Evolutionary conservation across 2,113 vertebrate species (phyloP).

Genomic region (Hyperopisus bebe): DNA sequence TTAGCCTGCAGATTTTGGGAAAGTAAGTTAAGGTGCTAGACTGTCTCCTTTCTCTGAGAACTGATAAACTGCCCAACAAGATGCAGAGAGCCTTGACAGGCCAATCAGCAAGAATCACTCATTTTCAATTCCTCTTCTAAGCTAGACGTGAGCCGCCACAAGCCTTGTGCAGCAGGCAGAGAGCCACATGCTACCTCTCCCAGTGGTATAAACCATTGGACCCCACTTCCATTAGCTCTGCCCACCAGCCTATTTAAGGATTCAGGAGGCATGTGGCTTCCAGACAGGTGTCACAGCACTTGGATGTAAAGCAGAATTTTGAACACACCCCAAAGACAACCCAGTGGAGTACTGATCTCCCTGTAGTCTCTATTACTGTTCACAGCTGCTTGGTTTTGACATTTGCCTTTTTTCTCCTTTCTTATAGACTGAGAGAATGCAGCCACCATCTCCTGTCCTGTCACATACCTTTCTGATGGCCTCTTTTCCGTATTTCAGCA

Average conservation of each 20-base stretch:
- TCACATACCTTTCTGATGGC: background rate
- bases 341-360: conserved; percentile 8
- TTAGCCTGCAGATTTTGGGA: background rate
- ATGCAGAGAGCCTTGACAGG: background rate
- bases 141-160: background rate
- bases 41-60: background rate
- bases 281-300: conserved; percentile 19
- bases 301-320: conserved; percentile 13
- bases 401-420: background rate
- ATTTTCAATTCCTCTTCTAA: background rate
- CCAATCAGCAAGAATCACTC: background rate
- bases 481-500: background rate
- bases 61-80: background rate
- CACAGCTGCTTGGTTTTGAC: background rate
- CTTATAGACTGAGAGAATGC: background rate
- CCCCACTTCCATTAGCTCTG: conserved; percentile 12
- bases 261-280: background rate
- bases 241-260: background rate
- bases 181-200: background rate
- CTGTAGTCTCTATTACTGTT: conserved; percentile 17
- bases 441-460: background rate
- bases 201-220: background rate
- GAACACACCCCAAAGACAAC: conserved; percentile 17
- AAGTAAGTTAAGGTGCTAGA: background rate
- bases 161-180: background rate